A percentile compares a stretch with the other conserved stretches of the same genome.
phyloP scores from a whole-genome alignment of 2,888 invertebrate genomes.

The Cryptosula pallasiana region DNA sequence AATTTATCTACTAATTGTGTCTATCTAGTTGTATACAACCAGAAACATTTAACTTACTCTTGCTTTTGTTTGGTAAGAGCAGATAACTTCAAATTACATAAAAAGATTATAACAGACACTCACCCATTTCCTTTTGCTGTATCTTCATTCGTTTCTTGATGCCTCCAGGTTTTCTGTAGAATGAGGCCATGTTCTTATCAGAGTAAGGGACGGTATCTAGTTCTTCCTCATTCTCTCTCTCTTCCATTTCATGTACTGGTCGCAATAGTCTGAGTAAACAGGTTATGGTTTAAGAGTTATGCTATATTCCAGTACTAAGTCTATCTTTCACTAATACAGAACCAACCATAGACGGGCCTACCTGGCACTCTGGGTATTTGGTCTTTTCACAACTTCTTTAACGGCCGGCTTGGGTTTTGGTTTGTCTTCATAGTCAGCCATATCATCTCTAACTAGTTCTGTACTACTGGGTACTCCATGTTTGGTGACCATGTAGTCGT shows the following conservation, averaged over 20 bases:
- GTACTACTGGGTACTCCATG: slow-evolving; percentile 21
- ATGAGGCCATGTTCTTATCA: slow-evolving; percentile 46
- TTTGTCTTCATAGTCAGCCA: slow-evolving; percentile 14
- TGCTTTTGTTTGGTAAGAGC: too few species aligned
- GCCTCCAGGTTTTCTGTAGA: slow-evolving; percentile 51
- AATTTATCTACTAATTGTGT: too few species aligned
- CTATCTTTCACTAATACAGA: too few species aligned
- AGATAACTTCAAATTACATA: too few species aligned
- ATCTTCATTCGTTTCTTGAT: slow-evolving; percentile 40
- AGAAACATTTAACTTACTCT: too few species aligned
- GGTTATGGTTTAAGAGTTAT: too few species aligned
- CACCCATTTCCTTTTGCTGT: slow-evolving; percentile 34
- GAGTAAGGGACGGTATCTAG: slow-evolving; percentile 43
- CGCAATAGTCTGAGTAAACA: slow-evolving; percentile 40
- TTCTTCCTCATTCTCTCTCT: slow-evolving; percentile 27
- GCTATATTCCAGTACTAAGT: too few species aligned
- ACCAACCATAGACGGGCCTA: too few species aligned
- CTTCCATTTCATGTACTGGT: slow-evolving; percentile 33
- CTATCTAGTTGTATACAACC: too few species aligned
- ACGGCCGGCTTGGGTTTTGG: not conserved
- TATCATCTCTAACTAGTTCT: slow-evolving; percentile 22
- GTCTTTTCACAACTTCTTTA: not conserved
- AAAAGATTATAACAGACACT: too few species aligned
- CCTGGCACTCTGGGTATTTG: slow-evolving; percentile 16
- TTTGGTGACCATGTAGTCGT: slow-evolving; percentile 19